Evolutionary conservation across 2,888 invertebrate genomes (phyloP), one percentile per base, ranked within the genome.

Genomic region (Acrobasis repandana): DNA sequence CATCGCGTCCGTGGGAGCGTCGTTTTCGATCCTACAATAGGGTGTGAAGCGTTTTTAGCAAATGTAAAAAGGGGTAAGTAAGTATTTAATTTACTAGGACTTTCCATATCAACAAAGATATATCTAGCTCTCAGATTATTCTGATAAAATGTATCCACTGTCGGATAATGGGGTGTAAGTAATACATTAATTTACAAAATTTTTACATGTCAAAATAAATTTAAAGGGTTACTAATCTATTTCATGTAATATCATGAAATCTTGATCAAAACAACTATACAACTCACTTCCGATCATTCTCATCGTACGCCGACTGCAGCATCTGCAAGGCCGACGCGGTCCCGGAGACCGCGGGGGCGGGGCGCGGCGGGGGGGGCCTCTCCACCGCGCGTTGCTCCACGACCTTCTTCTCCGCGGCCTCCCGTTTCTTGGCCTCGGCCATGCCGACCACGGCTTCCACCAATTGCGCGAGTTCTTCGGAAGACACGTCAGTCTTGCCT

Each of bases 401-500:
- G 58, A 75, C 76, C 4, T 65, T 33, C 15, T 52, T 67, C 56
- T 60, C 68, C 43, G 79, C 82, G 0, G 82, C 80, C 60, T 86
- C 85, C 6, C 88, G 79, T 60, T 88, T 86, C 72, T 90, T 90
- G 0, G 90, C 89, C 67, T 92, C 90, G 0, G 90, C 90, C 89
- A 91, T 90, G 4, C 90, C 90, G 2, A 92, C 95, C 52, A 97
- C 96, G 14, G 96, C 95, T 71, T 96, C 96, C 36, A 97, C 95
- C 0, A 97, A 90, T 66, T 95, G 95, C 71, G 96, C 96, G 65
- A 97, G 88, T 75, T 97, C 96, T 58, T 94, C 95, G 59, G 96
- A 95, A 5, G 96, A 95, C 8, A 97, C 95, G 82, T 97, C 95
- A 0, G 96, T 95, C 80, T 96, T 95, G 52, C 97, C 97, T 82